Base-by-base conservation (phyloP, 1,140 invertebrate species). In the Formica exsecta region DNA sequence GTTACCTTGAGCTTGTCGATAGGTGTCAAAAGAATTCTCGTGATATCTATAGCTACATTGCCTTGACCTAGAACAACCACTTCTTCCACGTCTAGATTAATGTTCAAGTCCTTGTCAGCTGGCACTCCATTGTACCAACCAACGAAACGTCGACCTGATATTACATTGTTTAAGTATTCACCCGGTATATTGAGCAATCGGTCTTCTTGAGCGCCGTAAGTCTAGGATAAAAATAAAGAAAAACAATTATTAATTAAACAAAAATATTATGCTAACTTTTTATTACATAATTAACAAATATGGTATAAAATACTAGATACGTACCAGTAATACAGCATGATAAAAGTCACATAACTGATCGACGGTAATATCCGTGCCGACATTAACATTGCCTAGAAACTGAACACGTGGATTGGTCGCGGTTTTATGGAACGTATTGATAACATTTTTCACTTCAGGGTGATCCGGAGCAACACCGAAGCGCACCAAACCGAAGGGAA, bases 391-490 rank as follows among this genome's bases (percentile, higher is more conserved):
- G 48, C 99, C 99, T 94, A 98, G 96, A 95, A 99, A 99, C 85
- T 96, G 96, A 66, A 98, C 97, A 92, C 97, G 96, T 51, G 97
- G 95, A 95, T 97, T 97, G 88, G 96, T 96, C 0, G 98, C 98
- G 73, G 97, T 98, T 96, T 98, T 98, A 13, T 97, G 98, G 94
- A 99, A 99, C 54, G 98, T 98, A 93, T 99, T 97, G 65, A 99
- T 99, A 32, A 99, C 98, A 97, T 99, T 99, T 96, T 99, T 99
- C 3, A 99, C 99, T 96, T 99, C 98, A 76, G 98, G 98, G 95
- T 99, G 99, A 96, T 99, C 99, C 41, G 99, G 99, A 73, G 99
- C 99, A 36, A 99, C 99, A 44, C 99, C 99, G 96, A 98, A 99
- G 92, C 99, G 96, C 51, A 99, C 98, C 85, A 99, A 96, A 65